Evolutionary conservation across 2,888 invertebrate genomes (phyloP), one percentile per base, ranked within the genome.

Genomic region (Vesta saturnalis): DNA sequence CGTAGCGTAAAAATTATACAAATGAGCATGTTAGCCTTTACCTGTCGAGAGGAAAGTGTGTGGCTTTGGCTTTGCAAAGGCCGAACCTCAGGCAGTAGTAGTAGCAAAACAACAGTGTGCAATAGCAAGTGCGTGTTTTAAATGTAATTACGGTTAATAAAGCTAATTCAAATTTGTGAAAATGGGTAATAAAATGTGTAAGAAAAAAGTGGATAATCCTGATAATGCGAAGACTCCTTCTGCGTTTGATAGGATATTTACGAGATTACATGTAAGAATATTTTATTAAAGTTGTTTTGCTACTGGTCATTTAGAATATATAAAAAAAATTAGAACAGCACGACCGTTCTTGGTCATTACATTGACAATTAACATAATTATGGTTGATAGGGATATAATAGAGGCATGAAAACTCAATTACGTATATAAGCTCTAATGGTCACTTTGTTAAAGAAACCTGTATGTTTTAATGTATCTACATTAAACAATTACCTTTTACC

Each of bases 121-220:
- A 57, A 16, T 54, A 64, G 46, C 69, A 69, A 68, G 69, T 69
- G 69, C 60, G 64, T 56, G 60, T 54, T 57, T 19, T 52, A 52
- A 52, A 54, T 58, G 39, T 67, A 58, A 61, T 46, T 43, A 12
- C 18, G n/a, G 21, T 60, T 57, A 21, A 63, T 35, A 30, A 52
- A 46, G 10, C 30, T 54, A 65, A 65, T 22, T 57, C 19, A 49
- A 39, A 39, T 39, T 39, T n/a, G 30, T 18, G 6, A 58, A 39
- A 22, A 83, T 83, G 83, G 83, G 83, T 12, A 83, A 83, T 74
- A 81, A 80, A 73, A 75, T 83, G 76, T 83, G 83, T 73, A 83
- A 83, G 75, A 82, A 81, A 76, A 82, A 82, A 71, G 76, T 76
- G 67, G 78, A 75, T 55, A 70, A 64, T 22, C 72, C 63, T 14